phyloP scores from a whole-genome alignment of 2,113 vertebrate genomes.

The Riparia riparia region DNA sequence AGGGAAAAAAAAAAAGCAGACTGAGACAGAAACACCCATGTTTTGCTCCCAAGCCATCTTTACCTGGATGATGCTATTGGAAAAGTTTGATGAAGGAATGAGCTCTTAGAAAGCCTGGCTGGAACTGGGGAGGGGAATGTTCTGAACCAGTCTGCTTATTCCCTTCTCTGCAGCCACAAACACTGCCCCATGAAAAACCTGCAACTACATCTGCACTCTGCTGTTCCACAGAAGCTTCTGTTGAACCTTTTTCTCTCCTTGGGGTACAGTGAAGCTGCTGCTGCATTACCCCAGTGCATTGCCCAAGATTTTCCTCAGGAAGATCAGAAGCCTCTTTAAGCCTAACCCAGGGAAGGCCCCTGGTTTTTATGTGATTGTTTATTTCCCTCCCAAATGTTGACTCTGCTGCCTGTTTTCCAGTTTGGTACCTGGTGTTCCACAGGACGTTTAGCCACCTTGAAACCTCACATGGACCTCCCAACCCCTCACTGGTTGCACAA shows the following conservation, averaged over 20 bases:
- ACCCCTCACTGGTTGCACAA: not conserved
- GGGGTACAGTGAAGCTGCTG: not conserved
- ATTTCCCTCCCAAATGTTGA: not conserved
- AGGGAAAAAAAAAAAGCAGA: not conserved
- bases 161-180: not conserved
- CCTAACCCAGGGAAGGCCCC: not conserved
- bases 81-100: not conserved
- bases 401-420: not conserved
- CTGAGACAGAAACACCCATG: not conserved
- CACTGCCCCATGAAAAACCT: not conserved
- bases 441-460: not conserved
- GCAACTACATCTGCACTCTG: not conserved
- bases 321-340: not conserved
- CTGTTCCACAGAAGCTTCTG: not conserved
- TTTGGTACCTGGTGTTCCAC: not conserved
- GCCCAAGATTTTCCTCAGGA: not conserved
- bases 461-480: fast-evolving
- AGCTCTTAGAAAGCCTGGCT: not conserved
- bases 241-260: not conserved
- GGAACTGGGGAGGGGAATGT: not conserved
- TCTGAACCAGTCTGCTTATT: not conserved
- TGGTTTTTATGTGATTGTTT: not conserved
- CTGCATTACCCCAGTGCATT: not conserved
- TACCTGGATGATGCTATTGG: not conserved
- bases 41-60: not conserved